Conservation (phyloP, 2,888 invertebrate genomes). For the Phyllotreta striolata region DNA sequence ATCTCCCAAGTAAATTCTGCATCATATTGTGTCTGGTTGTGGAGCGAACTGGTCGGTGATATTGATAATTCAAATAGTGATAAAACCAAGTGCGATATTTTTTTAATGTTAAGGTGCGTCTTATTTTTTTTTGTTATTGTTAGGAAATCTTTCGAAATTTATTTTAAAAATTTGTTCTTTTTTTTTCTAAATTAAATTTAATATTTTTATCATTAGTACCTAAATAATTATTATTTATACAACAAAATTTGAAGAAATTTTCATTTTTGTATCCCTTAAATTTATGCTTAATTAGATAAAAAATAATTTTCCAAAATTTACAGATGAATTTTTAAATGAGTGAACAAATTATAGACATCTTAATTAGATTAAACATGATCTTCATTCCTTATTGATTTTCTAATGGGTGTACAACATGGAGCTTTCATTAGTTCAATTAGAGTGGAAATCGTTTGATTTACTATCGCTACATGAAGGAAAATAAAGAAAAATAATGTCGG, state of each 20-base stretch:
- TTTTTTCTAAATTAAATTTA: background rate
- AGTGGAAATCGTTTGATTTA: too few relatives aligned
- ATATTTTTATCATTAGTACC: too few relatives aligned
- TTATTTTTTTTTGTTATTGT: constrained; percentile 3
- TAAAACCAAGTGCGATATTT: constrained; percentile 1
- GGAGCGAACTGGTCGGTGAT: constrained; percentile 34
- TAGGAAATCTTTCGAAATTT: background rate
- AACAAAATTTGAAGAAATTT: background rate
- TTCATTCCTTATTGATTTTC: too few relatives aligned
- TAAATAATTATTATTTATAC: background rate
- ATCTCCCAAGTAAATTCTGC: constrained; percentile 32
- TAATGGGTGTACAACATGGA: too few relatives aligned
- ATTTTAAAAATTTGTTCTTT: background rate
- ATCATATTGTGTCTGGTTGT: constrained; percentile 31
- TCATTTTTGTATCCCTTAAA: background rate
- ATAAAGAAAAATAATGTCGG: too few relatives aligned
- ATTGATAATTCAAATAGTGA: constrained; percentile 7
- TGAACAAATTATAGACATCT: too few relatives aligned
- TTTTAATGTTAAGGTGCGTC: constrained; percentile 4
- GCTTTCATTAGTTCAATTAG: too few relatives aligned
- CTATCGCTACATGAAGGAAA: too few relatives aligned
- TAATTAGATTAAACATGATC: too few relatives aligned
- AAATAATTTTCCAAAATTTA: too few relatives aligned
- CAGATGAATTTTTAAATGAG: too few relatives aligned
- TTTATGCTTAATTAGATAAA: too few relatives aligned